Evolutionary conservation across 2,888 invertebrate species (phyloP).

Genomic region (Lochmaea crataegi): DNA sequence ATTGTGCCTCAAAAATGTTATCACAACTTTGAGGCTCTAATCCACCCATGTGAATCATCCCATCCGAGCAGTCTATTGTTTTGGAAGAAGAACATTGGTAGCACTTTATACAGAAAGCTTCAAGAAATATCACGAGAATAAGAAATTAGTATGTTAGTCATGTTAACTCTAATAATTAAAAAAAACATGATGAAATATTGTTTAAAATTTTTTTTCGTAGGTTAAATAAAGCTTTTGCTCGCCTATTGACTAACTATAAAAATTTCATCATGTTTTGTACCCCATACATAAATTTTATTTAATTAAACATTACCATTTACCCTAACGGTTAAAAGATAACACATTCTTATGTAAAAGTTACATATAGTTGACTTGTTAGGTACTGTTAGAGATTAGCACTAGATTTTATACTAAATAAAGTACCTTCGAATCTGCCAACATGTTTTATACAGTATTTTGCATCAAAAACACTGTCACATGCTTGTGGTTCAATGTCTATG

Average conservation of each 20-base stretch:
- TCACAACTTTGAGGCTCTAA: slow-evolving; percentile 73
- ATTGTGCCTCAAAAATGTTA: slow-evolving; percentile 81
- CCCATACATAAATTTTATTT: neutral
- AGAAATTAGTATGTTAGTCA: slow-evolving; percentile 23
- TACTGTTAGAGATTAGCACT: neutral
- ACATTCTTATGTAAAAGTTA: neutral
- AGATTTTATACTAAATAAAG: neutral
- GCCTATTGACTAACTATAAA: neutral
- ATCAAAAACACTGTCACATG: slow-evolving; percentile 84
- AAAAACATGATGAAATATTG: neutral
- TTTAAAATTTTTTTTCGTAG: neutral
- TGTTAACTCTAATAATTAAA: slow-evolving; percentile 16
- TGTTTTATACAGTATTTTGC: slow-evolving; percentile 94
- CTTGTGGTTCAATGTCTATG: slow-evolving; percentile 73
- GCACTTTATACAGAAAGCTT: slow-evolving; percentile 70
- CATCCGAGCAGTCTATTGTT: slow-evolving; percentile 76
- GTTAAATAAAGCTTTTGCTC: neutral
- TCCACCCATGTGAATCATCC: slow-evolving; percentile 71
- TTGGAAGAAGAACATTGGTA: slow-evolving; percentile 82
- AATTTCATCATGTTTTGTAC: neutral
- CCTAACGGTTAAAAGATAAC: neutral
- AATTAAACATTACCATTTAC: neutral
- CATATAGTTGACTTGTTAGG: slow-evolving; percentile 16
- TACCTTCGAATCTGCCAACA: slow-evolving; percentile 91
- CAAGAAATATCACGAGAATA: neutral